Evolutionary conservation across 2,113 vertebrate species (phyloP), one percentile per base, ranked within the genome.

Genomic region (Oncorhynchus mykiss): DNA sequence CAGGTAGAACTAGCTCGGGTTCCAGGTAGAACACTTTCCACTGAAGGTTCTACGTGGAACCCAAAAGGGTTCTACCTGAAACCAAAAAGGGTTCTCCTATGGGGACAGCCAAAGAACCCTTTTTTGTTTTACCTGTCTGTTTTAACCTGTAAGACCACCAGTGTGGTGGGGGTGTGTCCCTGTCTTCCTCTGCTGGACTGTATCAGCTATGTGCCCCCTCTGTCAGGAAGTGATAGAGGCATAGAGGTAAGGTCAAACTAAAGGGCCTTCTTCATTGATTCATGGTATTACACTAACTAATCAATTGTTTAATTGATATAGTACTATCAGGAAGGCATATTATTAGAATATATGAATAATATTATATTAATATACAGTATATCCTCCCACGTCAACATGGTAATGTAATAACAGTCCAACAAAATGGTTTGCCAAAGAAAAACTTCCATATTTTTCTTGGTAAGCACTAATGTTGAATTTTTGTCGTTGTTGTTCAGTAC

Each of bases 151-250:
- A 90, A 92, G 82, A 90, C 86, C 72, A 91, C 87, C 72, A 80
- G 76, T 9, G 85, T 84, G 0, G 85, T 81, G 11, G 92, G 89
- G 9, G 88, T 71, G 0, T 92, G 88, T 75, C 81, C 86, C 0
- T 92, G 90, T 64, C 86, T 93, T 67, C 90, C 90, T 29, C 82
- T 93, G 77, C 79, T 93, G 81, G 91, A 93, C 77, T 92, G 91
- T 34, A 72, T 92, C 0, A 76, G 91, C 60, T 93, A 91, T 49
- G 90, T 91, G 0, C 81, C 91, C 0, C 88, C 92, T 88, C 90
- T 2, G 88, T 93, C 76, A 86, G 93, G 59, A 84, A 93, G 75
- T 81, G 84, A 65, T 92, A 93, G 12, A 27, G 86, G 85, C 49
- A 93, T 93, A 11, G 25, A 82, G 90, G 92, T 94, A 82, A 67